Percentiles rank a stretch among this genome's conserved stretches.
Conservation (phyloP, 2,888 invertebrate genomes). For the Protodeltote pygarga region DNA sequence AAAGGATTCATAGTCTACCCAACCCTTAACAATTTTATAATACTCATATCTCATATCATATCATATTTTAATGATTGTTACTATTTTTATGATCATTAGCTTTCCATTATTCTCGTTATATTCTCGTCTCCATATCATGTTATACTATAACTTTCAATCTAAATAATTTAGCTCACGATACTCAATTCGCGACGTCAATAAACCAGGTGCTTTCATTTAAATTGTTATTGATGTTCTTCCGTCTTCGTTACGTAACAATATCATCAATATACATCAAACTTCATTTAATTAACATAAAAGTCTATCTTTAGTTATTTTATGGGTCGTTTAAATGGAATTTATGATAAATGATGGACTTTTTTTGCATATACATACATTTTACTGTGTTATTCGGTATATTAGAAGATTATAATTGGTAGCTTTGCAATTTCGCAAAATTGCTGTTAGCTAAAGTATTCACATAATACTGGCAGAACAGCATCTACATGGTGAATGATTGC, state of each 20-base stretch:
- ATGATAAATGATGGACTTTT: conserved; percentile 26
- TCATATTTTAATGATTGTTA: neutral
- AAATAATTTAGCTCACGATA: conserved; percentile 55
- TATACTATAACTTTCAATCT: conserved; percentile 39
- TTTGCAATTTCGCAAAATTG: neutral
- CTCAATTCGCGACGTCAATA: conserved; percentile 55
- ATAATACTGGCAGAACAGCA: too few relatives aligned
- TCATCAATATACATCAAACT: conserved; percentile 38
- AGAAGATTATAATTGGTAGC: neutral
- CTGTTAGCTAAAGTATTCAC: too few relatives aligned
- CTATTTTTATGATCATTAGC: neutral
- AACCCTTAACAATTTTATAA: neutral
- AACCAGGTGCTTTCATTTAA: conserved; percentile 59
- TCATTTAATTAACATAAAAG: conserved; percentile 44
- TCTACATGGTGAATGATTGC: too few relatives aligned
- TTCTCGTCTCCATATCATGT: conserved; percentile 4
- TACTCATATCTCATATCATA: neutral
- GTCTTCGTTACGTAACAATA: conserved; percentile 34
- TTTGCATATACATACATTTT: conserved; percentile 4
- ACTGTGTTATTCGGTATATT: neutral
- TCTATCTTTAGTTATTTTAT: conserved; percentile 31
- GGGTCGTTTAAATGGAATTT: conserved; percentile 32
- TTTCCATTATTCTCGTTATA: conserved; percentile 12
- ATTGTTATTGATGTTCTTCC: conserved; percentile 54
- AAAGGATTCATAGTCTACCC: neutral